Base-by-base conservation (phyloP, 2,113 vertebrate species). In the Chaenocephalus aceratus region DNA sequence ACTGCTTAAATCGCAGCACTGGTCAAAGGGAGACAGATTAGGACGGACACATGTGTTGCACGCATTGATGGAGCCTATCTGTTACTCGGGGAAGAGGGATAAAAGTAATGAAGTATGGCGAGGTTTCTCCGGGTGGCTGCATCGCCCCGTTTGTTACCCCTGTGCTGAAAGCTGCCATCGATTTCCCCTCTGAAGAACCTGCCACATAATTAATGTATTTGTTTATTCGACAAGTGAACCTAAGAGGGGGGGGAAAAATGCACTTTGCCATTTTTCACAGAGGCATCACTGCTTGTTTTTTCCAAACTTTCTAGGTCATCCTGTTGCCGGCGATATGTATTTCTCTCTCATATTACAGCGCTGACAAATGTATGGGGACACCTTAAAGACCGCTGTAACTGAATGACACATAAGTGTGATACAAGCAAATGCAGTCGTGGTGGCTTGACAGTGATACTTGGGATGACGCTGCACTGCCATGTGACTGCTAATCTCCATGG, bases 201-300 rank as follows among this genome's bases (percentile, higher is more conserved):
- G 52, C 79, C 56, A 77, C 72, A 82, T 90, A 90, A 92, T 88
- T 88, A 91, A 91, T 92, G 82, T 69, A 88, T 90, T 85, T 91
- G 86, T 86, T 91, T 90, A 88, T 92, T 89, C 75, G 80, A 66
- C 61, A 72, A 77, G 59, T 73, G 73, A 86, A 84, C 26, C 26
- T 1, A 7, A 0, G 21, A 3, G 36, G 10, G 10, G 14, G 2
- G 5, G 15, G 61, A 30, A 60, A 83, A 63, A 53, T 12, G 64
- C 54, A 77, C 78, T 75, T 71, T 77, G 74, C 80, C 58, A 85
- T 89, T 88, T 86, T 73, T 88, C 67, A 83, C 52, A 46, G 68
- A 73, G 18, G 62, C 71, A 82, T 87, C 79, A 79, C 58, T 75
- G 85, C 70, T 74, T 66, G 57, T 90, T 85, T 86, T 76, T 34